Evolutionary conservation across 2,113 vertebrate genomes (phyloP).

Genomic region (Clarias gariepinus): DNA sequence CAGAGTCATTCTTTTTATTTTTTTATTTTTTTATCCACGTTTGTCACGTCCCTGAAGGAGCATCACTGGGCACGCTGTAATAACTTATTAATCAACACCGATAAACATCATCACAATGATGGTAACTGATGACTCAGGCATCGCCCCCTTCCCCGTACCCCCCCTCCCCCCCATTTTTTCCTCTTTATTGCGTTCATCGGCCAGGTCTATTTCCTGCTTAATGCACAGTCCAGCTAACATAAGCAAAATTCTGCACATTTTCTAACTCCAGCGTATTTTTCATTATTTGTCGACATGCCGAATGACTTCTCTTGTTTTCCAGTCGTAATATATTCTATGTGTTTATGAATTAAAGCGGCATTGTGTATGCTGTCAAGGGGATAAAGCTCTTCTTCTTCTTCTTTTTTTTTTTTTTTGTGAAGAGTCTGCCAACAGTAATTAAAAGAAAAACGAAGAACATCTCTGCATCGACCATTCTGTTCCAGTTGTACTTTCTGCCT

Average conservation of each 20-base stretch:
- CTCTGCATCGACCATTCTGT: slow-evolving; percentile 5
- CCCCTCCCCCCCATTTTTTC: background rate
- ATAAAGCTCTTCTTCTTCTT: slow-evolving; percentile 1
- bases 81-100: slow-evolving; percentile 45
- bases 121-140: slow-evolving; percentile 45
- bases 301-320: slow-evolving; percentile 23
- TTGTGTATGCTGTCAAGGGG: slow-evolving; percentile 20
- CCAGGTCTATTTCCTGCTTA: slow-evolving; percentile 43
- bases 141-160: rapidly evolving
- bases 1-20: background rate
- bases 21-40: background rate
- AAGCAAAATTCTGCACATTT: slow-evolving; percentile 8
- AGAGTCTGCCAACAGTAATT: slow-evolving; percentile 39
- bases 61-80: slow-evolving; percentile 5
- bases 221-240: slow-evolving; percentile 15
- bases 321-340: slow-evolving; percentile 16
- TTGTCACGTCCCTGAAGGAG: background rate
- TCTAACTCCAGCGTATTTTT: slow-evolving; percentile 33
- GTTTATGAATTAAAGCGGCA: slow-evolving; percentile 31
- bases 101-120: slow-evolving; percentile 34
- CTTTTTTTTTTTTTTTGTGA: slow-evolving; percentile 2
- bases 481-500: background rate
- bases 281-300: slow-evolving; percentile 8
- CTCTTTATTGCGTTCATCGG: slow-evolving; percentile 45
- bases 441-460: slow-evolving; percentile 36